Evolutionary conservation across 2,888 invertebrate genomes (phyloP).

Genomic region (Omphaloscelis lunosa): DNA sequence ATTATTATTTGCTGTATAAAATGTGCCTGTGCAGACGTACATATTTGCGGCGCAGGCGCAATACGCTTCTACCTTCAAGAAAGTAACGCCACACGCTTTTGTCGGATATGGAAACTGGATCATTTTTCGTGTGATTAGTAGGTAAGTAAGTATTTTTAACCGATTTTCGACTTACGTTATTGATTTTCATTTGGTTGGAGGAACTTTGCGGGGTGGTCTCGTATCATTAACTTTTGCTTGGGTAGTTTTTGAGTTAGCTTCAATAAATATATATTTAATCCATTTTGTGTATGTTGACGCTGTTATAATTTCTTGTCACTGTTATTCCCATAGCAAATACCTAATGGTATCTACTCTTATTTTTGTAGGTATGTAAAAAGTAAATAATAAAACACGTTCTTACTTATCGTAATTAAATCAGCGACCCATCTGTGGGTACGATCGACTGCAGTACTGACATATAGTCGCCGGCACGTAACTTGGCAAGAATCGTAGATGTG

Average conservation of each 20-base stretch:
- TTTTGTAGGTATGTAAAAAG: background rate
- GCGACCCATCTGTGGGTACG: background rate
- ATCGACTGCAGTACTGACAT: background rate
- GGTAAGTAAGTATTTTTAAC: background rate
- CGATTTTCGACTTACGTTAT: background rate
- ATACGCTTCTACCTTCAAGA: background rate
- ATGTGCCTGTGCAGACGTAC: too few relatives aligned
- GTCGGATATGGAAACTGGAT: background rate
- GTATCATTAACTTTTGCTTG: background rate
- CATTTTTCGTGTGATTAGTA: constrained; percentile 4
- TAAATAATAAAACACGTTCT: background rate
- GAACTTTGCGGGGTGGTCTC: background rate
- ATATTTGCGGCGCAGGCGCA: too few relatives aligned
- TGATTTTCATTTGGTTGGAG: background rate
- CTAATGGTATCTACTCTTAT: background rate
- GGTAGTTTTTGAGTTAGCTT: too few relatives aligned
- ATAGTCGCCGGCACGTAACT: too few relatives aligned
- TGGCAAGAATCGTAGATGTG: too few relatives aligned
- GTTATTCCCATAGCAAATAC: background rate
- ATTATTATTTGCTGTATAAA: too few relatives aligned
- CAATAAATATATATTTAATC: too few relatives aligned
- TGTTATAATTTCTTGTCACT: background rate
- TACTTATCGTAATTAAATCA: background rate
- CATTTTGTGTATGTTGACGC: too few relatives aligned
- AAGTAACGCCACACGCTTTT: background rate